Evolutionary conservation across 2,888 invertebrate species (phyloP).

Genomic region (Oxystoma pomonae): DNA sequence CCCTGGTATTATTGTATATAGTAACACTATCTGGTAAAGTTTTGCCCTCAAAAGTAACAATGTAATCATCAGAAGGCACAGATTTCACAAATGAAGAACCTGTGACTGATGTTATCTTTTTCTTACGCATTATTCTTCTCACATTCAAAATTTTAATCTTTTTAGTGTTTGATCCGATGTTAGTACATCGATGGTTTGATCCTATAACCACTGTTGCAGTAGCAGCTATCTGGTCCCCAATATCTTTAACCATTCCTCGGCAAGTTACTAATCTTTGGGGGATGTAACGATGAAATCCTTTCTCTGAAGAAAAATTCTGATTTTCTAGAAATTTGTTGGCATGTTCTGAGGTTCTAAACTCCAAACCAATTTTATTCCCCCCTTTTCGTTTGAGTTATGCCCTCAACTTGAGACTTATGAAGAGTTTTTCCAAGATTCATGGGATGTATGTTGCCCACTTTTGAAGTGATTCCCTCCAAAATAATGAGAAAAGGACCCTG

Average conservation of each 20-base stretch:
- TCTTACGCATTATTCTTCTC: neutral
- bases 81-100: neutral
- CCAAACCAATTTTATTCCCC: neutral
- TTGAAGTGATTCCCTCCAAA: neutral
- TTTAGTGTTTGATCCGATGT: neutral
- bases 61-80: neutral
- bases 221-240: neutral
- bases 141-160: slow-evolving; percentile 1
- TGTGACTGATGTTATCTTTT: neutral
- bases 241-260: neutral
- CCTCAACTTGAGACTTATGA: neutral
- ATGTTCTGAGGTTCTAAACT: slow-evolving; percentile 2
- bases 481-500: slow-evolving; percentile 2
- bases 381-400: neutral
- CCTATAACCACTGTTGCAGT: too few species aligned
- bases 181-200: too few species aligned
- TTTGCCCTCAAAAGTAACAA: slow-evolving; percentile 2
- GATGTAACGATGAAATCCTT: neutral
- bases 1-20: neutral
- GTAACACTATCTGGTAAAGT: neutral
- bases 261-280: slow-evolving; percentile 1
- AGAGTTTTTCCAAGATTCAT: neutral
- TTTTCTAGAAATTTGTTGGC: neutral
- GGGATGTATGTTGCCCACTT: neutral
- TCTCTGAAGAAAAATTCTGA: neutral